Evolutionary conservation across 2,113 vertebrate species (phyloP), one percentile per base, ranked within the genome.

Genomic region (Serinus canaria): DNA sequence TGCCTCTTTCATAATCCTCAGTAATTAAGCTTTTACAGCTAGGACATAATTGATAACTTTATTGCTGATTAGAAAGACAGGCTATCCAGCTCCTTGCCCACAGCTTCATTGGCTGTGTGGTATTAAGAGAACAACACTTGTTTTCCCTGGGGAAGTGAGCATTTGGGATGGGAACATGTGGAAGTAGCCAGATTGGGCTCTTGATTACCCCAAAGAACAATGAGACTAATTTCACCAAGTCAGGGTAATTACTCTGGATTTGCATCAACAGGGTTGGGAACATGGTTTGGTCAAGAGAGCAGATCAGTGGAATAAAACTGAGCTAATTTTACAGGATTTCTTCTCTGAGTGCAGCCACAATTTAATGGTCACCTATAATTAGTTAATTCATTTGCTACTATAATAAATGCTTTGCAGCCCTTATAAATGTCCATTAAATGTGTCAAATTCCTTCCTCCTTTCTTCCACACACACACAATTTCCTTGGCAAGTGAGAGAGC

Each of bases 281-380:
- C 46, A 87, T 13, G 59, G n/a, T 89, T 89, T 90, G 83, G 47
- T 96, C 90, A 95, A 84, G 76, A 90, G 74, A 94, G 83, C 55
- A 81, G 52, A 89, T 46, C 83, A 60, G 56, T 68, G 49, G 79
- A 93, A 93, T 89, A 86, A 87, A 93, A 95, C 60, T 50, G 86
- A 79, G 24, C 17, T 88, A 63, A 92, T 96, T 96, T 95, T 84
- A 77, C 72, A 64, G 68, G 28, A 50, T 90, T 95, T 93, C 76
- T 92, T 89, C 81, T 93, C 44, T 25, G 62, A 94, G 73, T n/a
- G 50, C 60, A 91, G 77, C 53, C 86, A 66, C 69, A 78, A 90
- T 94, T 96, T 94, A 96, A 93, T 52, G 88, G 92, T 93, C 90
- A 84, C 18, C 62, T 93, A 83, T 88, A 95, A 97, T 92, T 93